Percentiles rank a stretch among this genome's conserved stretches.
These are phyloP conservation scores for Stegostoma tigrinum DNA, from an alignment of 2,113 vertebrate species.

Conservation along the genomic window DNA sequence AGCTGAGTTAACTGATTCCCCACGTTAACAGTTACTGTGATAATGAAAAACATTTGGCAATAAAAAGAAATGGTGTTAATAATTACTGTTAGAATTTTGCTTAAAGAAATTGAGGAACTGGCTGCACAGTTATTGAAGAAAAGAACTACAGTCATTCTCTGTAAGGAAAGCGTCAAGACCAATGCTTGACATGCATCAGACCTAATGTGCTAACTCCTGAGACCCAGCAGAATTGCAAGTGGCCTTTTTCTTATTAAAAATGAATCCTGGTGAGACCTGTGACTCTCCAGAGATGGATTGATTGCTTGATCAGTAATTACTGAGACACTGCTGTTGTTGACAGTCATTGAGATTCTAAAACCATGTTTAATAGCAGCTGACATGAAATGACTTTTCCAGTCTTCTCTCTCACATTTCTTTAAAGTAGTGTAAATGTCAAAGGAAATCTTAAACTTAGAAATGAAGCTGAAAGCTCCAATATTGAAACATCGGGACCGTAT, in stretches of 20 bases:
- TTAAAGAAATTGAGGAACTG: not conserved
- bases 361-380: not conserved
- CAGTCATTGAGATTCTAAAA: conserved; percentile 12
- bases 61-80: not conserved
- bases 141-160: not conserved
- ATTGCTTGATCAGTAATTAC: conserved; percentile 15
- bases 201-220: not conserved
- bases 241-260: not conserved
- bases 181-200: not conserved
- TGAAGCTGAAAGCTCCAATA: not conserved
- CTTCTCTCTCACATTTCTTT: not conserved
- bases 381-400: not conserved
- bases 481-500: not conserved
- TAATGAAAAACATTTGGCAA: not conserved
- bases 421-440: not conserved
- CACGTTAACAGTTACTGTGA: not conserved
- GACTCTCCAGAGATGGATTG: not conserved
- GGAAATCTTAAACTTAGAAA: not conserved
- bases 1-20: too few species aligned
- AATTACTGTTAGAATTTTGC: not conserved
- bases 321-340: not conserved
- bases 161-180: not conserved
- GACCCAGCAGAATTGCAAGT: not conserved
- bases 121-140: not conserved
- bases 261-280: not conserved